Conservation (phyloP, 2,113 vertebrate species). For the Pantherophis guttatus region DNA sequence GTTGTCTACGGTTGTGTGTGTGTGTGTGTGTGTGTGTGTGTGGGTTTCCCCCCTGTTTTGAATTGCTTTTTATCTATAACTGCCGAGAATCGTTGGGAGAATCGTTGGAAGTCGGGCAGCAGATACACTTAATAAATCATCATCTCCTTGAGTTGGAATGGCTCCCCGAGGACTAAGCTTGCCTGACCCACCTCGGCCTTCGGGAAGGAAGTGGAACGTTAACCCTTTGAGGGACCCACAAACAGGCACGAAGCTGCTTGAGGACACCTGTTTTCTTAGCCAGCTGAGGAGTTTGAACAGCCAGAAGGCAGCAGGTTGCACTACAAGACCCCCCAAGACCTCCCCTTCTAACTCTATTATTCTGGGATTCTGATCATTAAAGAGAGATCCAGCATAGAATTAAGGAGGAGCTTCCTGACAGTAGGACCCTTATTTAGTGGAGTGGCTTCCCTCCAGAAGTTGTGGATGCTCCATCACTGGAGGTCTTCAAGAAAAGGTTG, state of each 20-base stretch:
- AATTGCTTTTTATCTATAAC: neutral
- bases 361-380: neutral
- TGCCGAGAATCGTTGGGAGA: neutral
- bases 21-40: neutral
- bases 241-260: neutral
- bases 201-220: neutral
- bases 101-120: neutral
- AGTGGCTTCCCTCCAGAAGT: neutral
- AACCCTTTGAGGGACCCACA: neutral
- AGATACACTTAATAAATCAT: neutral
- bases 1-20: neutral
- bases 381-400: neutral
- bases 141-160: neutral
- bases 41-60: neutral
- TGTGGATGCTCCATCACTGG: neutral
- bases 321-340: neutral
- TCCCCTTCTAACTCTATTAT: neutral
- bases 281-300: neutral
- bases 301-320: neutral
- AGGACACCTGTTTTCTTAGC: neutral
- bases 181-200: neutral
- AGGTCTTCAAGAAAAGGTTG: neutral
- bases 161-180: too few species aligned
- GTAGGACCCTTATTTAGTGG: neutral
- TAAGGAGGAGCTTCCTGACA: neutral